Conservation (phyloP, 2,797 vertebrate genomes). For the Staurois parvus region DNA sequence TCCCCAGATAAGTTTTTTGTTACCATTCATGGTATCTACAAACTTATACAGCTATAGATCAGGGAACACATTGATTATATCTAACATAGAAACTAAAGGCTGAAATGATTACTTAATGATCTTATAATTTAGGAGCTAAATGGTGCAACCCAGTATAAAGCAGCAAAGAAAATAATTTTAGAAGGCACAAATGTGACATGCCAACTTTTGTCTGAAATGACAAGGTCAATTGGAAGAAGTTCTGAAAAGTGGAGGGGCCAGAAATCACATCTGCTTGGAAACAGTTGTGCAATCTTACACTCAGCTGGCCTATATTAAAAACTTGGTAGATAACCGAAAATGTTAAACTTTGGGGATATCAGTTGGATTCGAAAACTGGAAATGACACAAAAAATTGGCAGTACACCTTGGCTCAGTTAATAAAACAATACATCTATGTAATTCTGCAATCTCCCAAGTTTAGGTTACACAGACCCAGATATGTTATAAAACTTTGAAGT, state of each 20-base stretch:
- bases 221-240: slow-evolving; percentile 29
- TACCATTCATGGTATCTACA: too few relatives aligned
- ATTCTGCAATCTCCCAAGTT: not conserved
- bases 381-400: slow-evolving; percentile 47
- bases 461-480: not conserved
- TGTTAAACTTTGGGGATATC: slow-evolving; percentile 40
- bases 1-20: too few relatives aligned
- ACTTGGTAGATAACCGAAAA: slow-evolving; percentile 24
- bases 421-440: not conserved
- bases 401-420: slow-evolving; percentile 4
- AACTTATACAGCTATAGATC: too few relatives aligned
- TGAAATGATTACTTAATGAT: too few relatives aligned
- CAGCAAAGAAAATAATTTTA: not conserved
- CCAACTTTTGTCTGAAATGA: slow-evolving; percentile 27
- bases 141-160: too few relatives aligned
- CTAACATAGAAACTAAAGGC: too few relatives aligned
- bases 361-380: slow-evolving; percentile 39
- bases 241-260: slow-evolving; percentile 35
- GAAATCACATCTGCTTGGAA: slow-evolving; percentile 50
- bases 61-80: too few relatives aligned
- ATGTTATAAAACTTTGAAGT: not conserved
- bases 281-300: slow-evolving; percentile 35
- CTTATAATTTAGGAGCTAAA: too few relatives aligned
- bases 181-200: slow-evolving; percentile 20
- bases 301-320: slow-evolving; percentile 47